Percentiles rank a stretch among this genome's conserved stretches.
phyloP scores from a whole-genome alignment of 2,888 invertebrate species.

The Tipula vernalis region DNA sequence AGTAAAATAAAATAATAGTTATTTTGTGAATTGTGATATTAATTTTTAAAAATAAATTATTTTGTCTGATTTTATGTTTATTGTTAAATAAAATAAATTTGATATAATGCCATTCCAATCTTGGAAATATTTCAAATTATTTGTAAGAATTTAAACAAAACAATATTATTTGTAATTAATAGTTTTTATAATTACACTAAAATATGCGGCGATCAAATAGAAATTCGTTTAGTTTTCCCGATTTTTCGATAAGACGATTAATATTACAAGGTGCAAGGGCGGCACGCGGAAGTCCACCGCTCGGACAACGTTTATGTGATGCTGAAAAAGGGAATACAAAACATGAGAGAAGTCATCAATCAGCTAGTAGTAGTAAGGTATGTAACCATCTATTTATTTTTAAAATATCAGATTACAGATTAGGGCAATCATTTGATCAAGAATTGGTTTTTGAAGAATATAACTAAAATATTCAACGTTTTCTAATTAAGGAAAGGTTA shows the following conservation, averaged over 20 bases:
- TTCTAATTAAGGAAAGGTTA: too few species aligned
- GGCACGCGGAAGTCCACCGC: conserved; percentile 21
- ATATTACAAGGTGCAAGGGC: conserved; percentile 21
- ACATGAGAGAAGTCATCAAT: not conserved
- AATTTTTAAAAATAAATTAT: not conserved
- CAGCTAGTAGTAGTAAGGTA: not conserved
- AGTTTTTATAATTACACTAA: not conserved
- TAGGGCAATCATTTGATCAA: too few species aligned
- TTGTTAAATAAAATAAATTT: not conserved
- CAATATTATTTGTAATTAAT: not conserved
- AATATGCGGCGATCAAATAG: conserved; percentile 7
- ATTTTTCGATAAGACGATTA: conserved; percentile 22
- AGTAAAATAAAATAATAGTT: not conserved
- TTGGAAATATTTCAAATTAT: not conserved
- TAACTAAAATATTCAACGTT: too few species aligned
- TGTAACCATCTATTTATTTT: not conserved
- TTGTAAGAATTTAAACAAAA: not conserved
- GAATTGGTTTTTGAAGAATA: too few species aligned
- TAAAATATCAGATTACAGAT: too few species aligned
- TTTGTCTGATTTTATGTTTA: not conserved
- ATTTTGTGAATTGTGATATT: not conserved
- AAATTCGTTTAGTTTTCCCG: conserved; percentile 14
- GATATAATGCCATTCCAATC: not conserved
- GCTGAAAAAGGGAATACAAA: conserved; percentile 19
- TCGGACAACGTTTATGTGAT: conserved; percentile 22